Conservation (phyloP, 1,140 invertebrate genomes). For the Anastatus disparis region DNA sequence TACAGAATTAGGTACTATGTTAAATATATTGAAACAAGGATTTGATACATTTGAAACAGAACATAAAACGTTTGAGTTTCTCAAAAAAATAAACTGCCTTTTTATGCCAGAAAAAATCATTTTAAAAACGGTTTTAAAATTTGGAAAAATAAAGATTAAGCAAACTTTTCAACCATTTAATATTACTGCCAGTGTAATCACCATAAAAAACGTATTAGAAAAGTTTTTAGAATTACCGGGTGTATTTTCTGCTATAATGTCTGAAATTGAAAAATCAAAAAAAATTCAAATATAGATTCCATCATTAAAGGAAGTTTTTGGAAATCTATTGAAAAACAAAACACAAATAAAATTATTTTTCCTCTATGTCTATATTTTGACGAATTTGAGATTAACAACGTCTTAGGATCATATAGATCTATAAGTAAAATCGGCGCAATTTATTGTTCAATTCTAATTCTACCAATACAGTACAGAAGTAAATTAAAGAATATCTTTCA, state of each 20-base stretch:
- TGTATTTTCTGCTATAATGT: conserved; percentile 8
- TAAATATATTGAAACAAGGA: background rate
- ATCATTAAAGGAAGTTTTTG: conserved; percentile 34
- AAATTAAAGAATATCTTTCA: conserved; percentile 41
- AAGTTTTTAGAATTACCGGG: conserved; percentile 37
- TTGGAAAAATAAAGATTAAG: background rate
- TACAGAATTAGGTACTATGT: background rate
- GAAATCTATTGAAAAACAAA: conserved; percentile 4
- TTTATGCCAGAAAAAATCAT: background rate
- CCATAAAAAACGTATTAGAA: conserved; percentile 31
- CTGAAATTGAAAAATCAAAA: conserved; percentile 12
- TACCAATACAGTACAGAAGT: conserved; percentile 32
- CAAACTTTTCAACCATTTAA: no score
- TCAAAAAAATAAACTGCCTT: background rate
- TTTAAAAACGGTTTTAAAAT: background rate
- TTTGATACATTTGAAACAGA: background rate
- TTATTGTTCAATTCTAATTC: conserved; percentile 33
- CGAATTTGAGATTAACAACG: conserved; percentile 40
- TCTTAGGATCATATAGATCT: conserved; percentile 34
- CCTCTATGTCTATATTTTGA: conserved; percentile 36
- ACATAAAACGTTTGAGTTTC: background rate
- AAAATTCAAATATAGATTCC: background rate
- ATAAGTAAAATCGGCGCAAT: conserved; percentile 35
- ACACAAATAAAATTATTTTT: conserved; percentile 25
- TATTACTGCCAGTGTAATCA: background rate